Conservation (phyloP, 2,797 vertebrate genomes). For the Xenops minutus region DNA sequence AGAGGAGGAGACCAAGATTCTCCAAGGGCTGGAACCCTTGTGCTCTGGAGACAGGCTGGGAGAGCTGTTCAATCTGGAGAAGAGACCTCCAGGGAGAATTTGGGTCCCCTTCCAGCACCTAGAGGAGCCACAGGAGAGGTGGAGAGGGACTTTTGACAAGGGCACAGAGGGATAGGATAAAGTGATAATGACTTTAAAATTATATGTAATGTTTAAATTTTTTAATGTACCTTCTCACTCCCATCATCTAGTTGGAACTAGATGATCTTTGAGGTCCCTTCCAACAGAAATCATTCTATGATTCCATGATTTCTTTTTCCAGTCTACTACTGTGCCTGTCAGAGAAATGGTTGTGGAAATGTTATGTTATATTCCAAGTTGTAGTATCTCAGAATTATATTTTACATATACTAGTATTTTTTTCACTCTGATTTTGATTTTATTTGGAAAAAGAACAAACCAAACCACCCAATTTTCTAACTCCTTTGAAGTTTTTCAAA, state of each 20-base stretch:
- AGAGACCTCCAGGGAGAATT: not conserved
- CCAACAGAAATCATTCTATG: fast-evolving
- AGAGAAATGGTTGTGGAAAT: not conserved
- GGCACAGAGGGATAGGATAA: not conserved
- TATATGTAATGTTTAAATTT: not conserved
- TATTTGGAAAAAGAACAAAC: not conserved
- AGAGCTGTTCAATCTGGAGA: not conserved
- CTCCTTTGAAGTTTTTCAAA: not conserved
- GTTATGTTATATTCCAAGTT: not conserved
- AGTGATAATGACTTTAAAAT: not conserved
- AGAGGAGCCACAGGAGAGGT: not conserved
- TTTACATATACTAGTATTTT: not conserved
- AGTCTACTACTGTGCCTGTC: not conserved
- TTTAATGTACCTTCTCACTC: not conserved
- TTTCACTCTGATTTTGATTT: not conserved
- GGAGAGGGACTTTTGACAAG: not conserved
- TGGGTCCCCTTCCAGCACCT: not conserved
- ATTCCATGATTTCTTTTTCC: not conserved
- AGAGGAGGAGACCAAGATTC: fast-evolving
- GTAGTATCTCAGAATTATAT: not conserved
- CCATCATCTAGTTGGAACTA: not conserved
- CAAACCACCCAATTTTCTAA: not conserved
- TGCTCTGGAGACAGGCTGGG: fast-evolving
- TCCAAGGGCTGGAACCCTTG: not conserved
- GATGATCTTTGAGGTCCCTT: not conserved